phyloP scores from a whole-genome alignment of 2,113 vertebrate genomes.

The Syngnathoides biaculeatus region DNA sequence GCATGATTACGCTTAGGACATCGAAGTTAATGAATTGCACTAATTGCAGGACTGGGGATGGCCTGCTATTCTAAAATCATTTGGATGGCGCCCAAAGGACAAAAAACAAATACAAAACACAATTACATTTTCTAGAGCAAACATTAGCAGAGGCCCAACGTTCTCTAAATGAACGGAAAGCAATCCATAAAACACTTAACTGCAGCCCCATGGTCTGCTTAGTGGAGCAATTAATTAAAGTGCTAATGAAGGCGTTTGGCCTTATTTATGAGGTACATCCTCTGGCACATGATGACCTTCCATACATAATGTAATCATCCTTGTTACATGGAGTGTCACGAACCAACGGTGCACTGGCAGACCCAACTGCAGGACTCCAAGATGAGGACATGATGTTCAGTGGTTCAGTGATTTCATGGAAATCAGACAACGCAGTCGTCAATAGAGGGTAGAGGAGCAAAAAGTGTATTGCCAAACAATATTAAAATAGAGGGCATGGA shows the following conservation, averaged over 20 bases:
- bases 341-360: too few relatives aligned
- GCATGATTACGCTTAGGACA: not conserved
- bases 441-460: too few relatives aligned
- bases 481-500: not conserved
- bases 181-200: not conserved
- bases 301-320: too few relatives aligned
- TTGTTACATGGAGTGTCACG: too few relatives aligned
- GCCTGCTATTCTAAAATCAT: not conserved
- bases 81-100: not conserved
- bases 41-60: not conserved
- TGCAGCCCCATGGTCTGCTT: conserved; percentile 8
- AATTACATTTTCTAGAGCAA: not conserved
- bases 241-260: conserved; percentile 7
- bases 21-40: not conserved
- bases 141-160: not conserved
- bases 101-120: not conserved
- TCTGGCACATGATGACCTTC: conserved; percentile 4
- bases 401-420: too few relatives aligned
- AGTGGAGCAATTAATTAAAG: conserved; percentile 28
- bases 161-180: not conserved
- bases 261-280: conserved; percentile 12
- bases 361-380: too few relatives aligned
- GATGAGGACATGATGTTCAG: too few relatives aligned
- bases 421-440: too few relatives aligned
- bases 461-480: not conserved